Conservation (phyloP, 2,888 invertebrate species). For the Baronia brevicornis region DNA sequence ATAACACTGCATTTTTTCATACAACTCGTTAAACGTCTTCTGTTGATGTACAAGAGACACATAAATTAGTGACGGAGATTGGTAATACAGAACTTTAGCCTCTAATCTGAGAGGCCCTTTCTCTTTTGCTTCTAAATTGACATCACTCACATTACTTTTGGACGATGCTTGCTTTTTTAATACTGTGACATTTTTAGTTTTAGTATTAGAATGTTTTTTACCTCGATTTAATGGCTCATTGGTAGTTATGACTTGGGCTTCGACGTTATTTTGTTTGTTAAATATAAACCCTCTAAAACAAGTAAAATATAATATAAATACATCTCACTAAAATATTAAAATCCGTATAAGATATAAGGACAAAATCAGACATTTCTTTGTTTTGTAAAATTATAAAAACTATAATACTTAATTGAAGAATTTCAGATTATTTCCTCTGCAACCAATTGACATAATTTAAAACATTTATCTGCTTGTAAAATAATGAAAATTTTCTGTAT, state of each 20-base stretch:
- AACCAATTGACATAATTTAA: no score
- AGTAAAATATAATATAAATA: slow-evolving; percentile 3
- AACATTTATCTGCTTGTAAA: no score
- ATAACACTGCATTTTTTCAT: slow-evolving; percentile 70
- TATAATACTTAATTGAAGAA: no score
- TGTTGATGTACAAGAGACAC: slow-evolving; percentile 67
- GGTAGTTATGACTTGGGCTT: slow-evolving; percentile 39
- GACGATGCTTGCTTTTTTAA: slow-evolving; percentile 25
- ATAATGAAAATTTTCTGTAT: no score
- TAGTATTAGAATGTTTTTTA: slow-evolving; percentile 16
- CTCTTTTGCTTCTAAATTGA: slow-evolving; percentile 52
- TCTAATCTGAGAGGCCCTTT: slow-evolving; percentile 66
- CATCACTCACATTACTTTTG: slow-evolving; percentile 23
- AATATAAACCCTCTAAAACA: slow-evolving; percentile 47
- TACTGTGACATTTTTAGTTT: slow-evolving; percentile 22
- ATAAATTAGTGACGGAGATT: slow-evolving; percentile 77
- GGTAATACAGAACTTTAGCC: slow-evolving; percentile 64
- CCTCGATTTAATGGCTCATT: slow-evolving; percentile 33
- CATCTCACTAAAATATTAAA: background rate
- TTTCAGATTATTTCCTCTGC: no score
- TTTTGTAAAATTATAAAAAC: no score
- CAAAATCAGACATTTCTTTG: no score
- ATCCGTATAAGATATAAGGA: no score
- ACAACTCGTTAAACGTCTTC: slow-evolving; percentile 59
- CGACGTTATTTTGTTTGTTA: slow-evolving; percentile 32